Percentiles rank a stretch among this genome's conserved stretches.
These are phyloP conservation scores for Leptogaster cylindrica DNA, from an alignment of 2,888 invertebrate genomes.

Conservation along the genomic window DNA sequence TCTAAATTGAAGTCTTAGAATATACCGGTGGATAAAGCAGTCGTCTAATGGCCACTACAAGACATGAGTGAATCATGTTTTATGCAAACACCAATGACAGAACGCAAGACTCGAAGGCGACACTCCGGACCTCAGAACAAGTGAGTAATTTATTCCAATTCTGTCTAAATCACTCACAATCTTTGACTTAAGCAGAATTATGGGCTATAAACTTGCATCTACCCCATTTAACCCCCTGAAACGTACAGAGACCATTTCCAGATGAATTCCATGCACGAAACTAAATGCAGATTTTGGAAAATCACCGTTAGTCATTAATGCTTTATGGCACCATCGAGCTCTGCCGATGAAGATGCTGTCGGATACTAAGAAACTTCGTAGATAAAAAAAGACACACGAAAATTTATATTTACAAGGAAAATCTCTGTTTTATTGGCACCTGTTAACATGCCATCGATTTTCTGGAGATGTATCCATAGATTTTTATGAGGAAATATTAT, in stretches of 20 bases:
- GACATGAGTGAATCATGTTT: slow-evolving; percentile 29
- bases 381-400: no score
- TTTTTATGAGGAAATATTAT: no score
- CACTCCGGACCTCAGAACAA: slow-evolving; percentile 8
- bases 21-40: slow-evolving; percentile 37
- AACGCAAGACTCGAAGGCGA: background rate
- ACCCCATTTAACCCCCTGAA: no score
- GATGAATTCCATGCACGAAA: slow-evolving; percentile 15
- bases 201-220: slow-evolving; percentile 11
- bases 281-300: slow-evolving; percentile 28
- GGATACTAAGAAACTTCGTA: no score
- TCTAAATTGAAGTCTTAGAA: slow-evolving; percentile 45
- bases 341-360: no score
- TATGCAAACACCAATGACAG: slow-evolving; percentile 18
- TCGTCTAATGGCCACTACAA: slow-evolving; percentile 34
- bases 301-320: slow-evolving; percentile 12
- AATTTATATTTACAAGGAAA: no score
- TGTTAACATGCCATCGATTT: no score
- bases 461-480: no score
- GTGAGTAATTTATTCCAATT: slow-evolving; percentile 29
- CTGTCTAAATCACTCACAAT: slow-evolving; percentile 34
- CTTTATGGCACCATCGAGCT: background rate
- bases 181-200: slow-evolving; percentile 33
- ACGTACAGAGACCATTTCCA: no score
- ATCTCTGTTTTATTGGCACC: no score